Evolutionary conservation across 1,140 invertebrate species (phyloP), one percentile per base, ranked within the genome.

Genomic region (Paralvinella palmiformis): DNA sequence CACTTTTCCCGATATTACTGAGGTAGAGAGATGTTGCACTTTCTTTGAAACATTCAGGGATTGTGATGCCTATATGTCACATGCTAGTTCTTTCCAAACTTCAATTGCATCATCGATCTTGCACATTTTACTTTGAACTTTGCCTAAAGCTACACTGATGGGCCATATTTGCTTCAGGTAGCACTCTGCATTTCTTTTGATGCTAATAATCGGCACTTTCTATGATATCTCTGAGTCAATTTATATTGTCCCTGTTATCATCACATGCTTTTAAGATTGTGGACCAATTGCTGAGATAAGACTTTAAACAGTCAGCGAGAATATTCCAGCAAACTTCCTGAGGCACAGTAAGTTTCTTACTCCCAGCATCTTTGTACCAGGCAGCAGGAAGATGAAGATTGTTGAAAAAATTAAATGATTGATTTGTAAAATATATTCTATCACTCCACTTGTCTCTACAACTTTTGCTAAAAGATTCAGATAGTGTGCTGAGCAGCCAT

Each of bases 181-280:
- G n/a, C n/a, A n/a, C n/a, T n/a, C 45, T 48, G 45, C n/a, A 22
- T 52, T 52, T 52, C 48, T 52, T 52, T 52, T 52, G 6, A 52
- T 22, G 31, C 4, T 13, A 52, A 52, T 27, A 22, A 27, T 29
- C 15, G 24, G 24, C 48, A 3, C 48, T 13, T 52, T 52, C 3
- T 22, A 22, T 27, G 48, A 22, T 27, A 52, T 52, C 22, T 52
- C 31, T 13, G 7, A 27, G n/a, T 52, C 48, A 2, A 52, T 52
- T 10, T n/a, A n/a, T n/a, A n/a, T 52, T 29, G 15, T 52, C 48
- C 15, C 48, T 52, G 48, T 52, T 22, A 27, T 52, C 45, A n/a
- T 48, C 45, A 13, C 45, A 48, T 13, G 27, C 45, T 48, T 48
- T 48, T 3, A 48, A 24, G 45, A 48, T n/a, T n/a, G 27, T 48